Base-by-base conservation (phyloP, 2,113 vertebrate genomes). In the Chloropsis hardwickii region DNA sequence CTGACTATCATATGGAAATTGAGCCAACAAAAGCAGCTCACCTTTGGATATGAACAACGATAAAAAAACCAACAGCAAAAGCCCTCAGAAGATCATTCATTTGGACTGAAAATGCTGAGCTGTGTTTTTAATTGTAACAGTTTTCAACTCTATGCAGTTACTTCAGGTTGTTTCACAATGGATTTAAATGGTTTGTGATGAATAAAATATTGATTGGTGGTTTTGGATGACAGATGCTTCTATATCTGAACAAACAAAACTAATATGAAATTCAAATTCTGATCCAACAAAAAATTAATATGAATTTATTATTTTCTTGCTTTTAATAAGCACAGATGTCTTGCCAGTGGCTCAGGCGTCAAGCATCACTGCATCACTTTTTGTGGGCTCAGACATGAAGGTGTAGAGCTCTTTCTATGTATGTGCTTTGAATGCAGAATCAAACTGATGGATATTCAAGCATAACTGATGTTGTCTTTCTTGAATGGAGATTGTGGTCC, bases 261-360 rank as follows among this genome's bases (percentile, higher is more conserved):
- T 94, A 82, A 95, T 96, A 93, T 88, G 94, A 97, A 97, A 97
- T 97, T 97, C 89, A 95, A 83, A 97, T 97, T 81, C 39, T 33
- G 56, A 86, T 95, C 86, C 96, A 97, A 96, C 87, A 97, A 89
- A 96, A 97, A 88, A 96, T 90, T 83, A 95, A 92, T 82, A 92
- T 85, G 76, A 90, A 93, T 96, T 92, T 96, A 91, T 58, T 96
- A 86, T 96, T 94, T 95, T 83, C 40, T 73, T 92, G 42, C 61
- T 81, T 95, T 97, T 96, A 74, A 81, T 93, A 91, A 88, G 77
- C 73, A 94, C 87, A 93, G 94, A 94, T 93, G 87, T 56, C 77
- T 90, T 96, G 85, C 87, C 84, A 70, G 77, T 67, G 56, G 29
- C 56, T 94, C 48, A 73, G 89, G 45, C 24, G 31, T 95, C 82